A percentile compares a stretch with the other conserved stretches of the same genome.
These are phyloP conservation scores for Abrostola triplasia DNA, from an alignment of 2,888 invertebrate genomes.

Conservation along the genomic window DNA sequence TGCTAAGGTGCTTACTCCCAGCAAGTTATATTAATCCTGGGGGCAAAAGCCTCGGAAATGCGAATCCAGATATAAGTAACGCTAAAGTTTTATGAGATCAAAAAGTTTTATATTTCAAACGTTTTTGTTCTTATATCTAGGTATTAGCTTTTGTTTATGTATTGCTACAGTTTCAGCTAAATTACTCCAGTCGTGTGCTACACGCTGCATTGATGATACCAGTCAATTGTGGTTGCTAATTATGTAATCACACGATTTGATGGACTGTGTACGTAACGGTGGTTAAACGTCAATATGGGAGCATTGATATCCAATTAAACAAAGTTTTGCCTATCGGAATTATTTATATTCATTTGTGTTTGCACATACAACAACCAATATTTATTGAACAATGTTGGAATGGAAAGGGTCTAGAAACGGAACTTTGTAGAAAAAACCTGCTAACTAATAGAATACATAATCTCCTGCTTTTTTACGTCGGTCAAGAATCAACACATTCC, in stretches of 20 bases:
- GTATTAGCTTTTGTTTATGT: constrained; percentile 9
- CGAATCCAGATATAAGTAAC: constrained; percentile 13
- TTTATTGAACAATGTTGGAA: too few relatives aligned
- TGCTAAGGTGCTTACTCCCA: constrained; percentile 43
- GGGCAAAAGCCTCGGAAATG: constrained; percentile 42
- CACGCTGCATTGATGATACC: constrained; percentile 2
- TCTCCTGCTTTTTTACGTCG: too few relatives aligned
- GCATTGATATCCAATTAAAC: too few relatives aligned
- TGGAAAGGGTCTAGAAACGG: too few relatives aligned
- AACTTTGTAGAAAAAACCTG: too few relatives aligned
- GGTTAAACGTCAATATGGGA: background rate
- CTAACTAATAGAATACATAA: too few relatives aligned
- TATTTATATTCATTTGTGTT: too few relatives aligned
- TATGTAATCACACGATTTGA: constrained; percentile 7
- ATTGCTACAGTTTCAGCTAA: constrained; percentile 9
- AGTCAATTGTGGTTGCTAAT: constrained; percentile 29
- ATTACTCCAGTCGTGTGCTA: background rate
- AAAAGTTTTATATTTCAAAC: constrained; percentile 12
- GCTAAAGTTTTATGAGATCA: constrained; percentile 8
- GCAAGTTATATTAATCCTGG: constrained; percentile 52
- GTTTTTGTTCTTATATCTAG: constrained; percentile 5
- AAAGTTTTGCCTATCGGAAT: too few relatives aligned
- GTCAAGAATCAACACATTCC: too few relatives aligned
- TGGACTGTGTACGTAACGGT: background rate
- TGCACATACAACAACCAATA: too few relatives aligned